Conservation (phyloP, 2,797 vertebrate genomes). For the Carapus acus region DNA sequence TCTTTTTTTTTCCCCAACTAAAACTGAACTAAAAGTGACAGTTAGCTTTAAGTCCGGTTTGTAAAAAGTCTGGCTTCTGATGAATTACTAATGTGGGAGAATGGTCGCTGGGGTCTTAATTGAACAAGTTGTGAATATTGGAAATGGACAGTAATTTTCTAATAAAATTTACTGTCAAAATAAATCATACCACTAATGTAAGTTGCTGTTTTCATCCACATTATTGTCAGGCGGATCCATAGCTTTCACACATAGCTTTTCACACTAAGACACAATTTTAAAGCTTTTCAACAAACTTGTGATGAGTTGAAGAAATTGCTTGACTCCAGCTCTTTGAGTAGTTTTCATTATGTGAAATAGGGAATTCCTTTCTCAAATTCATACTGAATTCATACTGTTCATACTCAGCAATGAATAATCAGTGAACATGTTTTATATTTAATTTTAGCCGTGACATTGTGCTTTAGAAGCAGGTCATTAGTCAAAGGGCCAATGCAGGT, state of each 20-base stretch:
- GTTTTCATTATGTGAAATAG: too few species aligned
- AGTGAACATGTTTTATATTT: constrained; percentile 8
- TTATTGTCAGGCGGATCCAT: too few species aligned
- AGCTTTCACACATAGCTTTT: too few species aligned
- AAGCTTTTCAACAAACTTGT: neutral
- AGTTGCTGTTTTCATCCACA: too few species aligned
- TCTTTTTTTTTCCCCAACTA: too few species aligned
- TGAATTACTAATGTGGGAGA: neutral
- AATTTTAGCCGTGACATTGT: neutral
- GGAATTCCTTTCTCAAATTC: too few species aligned
- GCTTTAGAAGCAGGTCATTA: constrained; percentile 32
- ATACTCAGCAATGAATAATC: too few species aligned
- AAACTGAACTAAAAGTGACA: neutral
- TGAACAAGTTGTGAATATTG: neutral
- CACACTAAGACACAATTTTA: neutral
- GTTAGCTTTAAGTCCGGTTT: neutral
- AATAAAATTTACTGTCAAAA: neutral
- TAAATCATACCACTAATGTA: neutral
- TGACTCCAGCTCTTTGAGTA: too few species aligned
- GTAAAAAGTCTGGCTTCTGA: neutral
- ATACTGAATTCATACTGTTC: too few species aligned
- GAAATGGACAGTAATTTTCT: neutral
- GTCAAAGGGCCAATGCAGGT: constrained; percentile 6
- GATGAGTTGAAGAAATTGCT: neutral
- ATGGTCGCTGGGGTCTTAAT: neutral